phyloP scores from a whole-genome alignment of 2,113 vertebrate genomes.

The Mormyrus iriodes region DNA sequence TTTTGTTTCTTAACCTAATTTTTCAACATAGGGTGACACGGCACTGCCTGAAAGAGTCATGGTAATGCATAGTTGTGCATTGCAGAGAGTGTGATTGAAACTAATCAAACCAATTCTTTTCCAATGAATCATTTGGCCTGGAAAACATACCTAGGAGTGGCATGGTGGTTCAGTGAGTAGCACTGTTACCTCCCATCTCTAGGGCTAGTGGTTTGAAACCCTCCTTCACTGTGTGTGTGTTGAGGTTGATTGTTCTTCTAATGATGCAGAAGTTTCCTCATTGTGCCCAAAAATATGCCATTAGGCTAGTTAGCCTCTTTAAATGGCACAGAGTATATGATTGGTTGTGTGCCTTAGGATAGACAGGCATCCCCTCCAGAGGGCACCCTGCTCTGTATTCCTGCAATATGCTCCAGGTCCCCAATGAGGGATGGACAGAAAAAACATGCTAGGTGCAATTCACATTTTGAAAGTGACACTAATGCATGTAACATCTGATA shows the following conservation, averaged over 20 bases:
- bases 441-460: background rate
- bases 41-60: background rate
- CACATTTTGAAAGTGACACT: background rate
- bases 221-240: background rate
- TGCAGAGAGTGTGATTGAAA: background rate
- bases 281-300: background rate
- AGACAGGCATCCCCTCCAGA: background rate
- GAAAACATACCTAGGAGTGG: background rate
- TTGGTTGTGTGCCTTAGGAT: background rate
- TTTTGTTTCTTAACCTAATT: background rate
- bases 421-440: no score
- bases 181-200: background rate
- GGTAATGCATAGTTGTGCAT: background rate
- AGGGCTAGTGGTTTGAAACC: background rate
- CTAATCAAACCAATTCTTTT: background rate
- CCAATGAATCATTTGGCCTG: background rate
- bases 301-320: background rate
- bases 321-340: background rate
- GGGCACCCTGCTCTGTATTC: background rate
- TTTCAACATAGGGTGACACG: background rate
- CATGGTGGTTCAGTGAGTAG: background rate
- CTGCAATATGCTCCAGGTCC: background rate
- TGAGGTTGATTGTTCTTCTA: background rate
- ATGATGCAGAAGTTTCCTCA: background rate
- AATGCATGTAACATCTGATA: background rate